These are phyloP conservation scores for Urocolius indicus DNA, from an alignment of 2,113 vertebrate species.

Conservation along the genomic window DNA sequence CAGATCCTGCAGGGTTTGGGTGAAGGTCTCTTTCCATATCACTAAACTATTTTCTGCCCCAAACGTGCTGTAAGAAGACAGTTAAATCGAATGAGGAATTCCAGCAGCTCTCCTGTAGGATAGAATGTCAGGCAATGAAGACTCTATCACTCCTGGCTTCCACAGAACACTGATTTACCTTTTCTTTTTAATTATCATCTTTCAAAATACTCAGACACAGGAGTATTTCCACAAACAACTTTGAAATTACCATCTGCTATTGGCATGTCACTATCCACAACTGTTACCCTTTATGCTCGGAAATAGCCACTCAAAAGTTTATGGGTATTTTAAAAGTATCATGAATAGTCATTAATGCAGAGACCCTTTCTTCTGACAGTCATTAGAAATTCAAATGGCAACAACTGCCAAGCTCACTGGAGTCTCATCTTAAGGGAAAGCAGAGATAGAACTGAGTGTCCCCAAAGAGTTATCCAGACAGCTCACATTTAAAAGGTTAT, in stretches of 20 bases:
- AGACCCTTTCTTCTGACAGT: neutral
- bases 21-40: neutral
- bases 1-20: neutral
- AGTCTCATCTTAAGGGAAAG: conserved; percentile 3
- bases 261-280: neutral
- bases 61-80: neutral
- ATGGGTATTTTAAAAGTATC: neutral
- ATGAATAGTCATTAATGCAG: conserved; percentile 25
- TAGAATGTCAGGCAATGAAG: neutral
- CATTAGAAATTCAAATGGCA: conserved; percentile 58
- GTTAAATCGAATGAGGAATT: neutral
- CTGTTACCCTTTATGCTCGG: neutral
- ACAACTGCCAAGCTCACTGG: neutral
- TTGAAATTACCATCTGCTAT: neutral
- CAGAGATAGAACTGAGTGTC: neutral
- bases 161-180: neutral
- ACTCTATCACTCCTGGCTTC: neutral
- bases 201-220: neutral
- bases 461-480: conserved; percentile 1
- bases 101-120: neutral
- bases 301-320: neutral
- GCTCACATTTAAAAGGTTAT: neutral
- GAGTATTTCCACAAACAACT: neutral
- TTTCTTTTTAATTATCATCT: neutral
- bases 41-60: neutral